Conservation (phyloP, 2,888 invertebrate species). For the Coelinius sp. region DNA sequence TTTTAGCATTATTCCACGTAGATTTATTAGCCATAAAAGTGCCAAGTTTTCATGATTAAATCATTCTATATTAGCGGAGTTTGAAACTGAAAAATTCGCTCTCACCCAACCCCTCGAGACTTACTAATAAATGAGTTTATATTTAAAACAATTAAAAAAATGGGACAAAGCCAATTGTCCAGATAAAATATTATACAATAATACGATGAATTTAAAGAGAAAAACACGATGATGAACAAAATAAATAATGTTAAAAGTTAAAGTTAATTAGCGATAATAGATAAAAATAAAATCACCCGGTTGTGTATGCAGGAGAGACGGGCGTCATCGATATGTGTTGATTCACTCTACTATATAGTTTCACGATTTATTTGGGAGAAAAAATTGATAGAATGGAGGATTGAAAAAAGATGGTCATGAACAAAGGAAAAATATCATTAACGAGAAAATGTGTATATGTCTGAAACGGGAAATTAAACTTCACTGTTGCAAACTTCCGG, state of each 20-base stretch:
- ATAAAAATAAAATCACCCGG: slow-evolving; percentile 44
- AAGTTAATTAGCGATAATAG: slow-evolving; percentile 43
- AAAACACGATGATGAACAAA: slow-evolving; percentile 13
- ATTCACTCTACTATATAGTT: background rate
- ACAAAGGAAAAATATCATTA: slow-evolving; percentile 6
- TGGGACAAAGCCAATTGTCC: slow-evolving; percentile 16
- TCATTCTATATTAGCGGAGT: background rate
- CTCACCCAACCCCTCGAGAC: slow-evolving; percentile 5
- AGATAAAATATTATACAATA: slow-evolving; percentile 52
- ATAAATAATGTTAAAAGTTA: slow-evolving; percentile 33
- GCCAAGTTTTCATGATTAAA: slow-evolving; percentile 6
- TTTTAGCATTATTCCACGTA: background rate
- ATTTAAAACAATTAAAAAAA: slow-evolving; percentile 10
- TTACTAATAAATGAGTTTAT: slow-evolving; percentile 5
- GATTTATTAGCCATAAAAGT: background rate
- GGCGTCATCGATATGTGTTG: slow-evolving; percentile 3
- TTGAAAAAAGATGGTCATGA: background rate
- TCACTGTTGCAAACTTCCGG: slow-evolving; percentile 34
- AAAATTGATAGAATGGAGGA: slow-evolving; percentile 5
- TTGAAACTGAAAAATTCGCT: slow-evolving; percentile 8
- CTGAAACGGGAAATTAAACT: slow-evolving; percentile 36
- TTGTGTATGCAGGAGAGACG: slow-evolving; percentile 44
- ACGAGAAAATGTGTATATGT: slow-evolving; percentile 19
- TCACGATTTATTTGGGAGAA: background rate
- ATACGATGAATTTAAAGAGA: slow-evolving; percentile 47